Evolutionary conservation across 2,797 vertebrate species (phyloP), one percentile per base, ranked within the genome.

Genomic region (Melopsittacus undulatus): DNA sequence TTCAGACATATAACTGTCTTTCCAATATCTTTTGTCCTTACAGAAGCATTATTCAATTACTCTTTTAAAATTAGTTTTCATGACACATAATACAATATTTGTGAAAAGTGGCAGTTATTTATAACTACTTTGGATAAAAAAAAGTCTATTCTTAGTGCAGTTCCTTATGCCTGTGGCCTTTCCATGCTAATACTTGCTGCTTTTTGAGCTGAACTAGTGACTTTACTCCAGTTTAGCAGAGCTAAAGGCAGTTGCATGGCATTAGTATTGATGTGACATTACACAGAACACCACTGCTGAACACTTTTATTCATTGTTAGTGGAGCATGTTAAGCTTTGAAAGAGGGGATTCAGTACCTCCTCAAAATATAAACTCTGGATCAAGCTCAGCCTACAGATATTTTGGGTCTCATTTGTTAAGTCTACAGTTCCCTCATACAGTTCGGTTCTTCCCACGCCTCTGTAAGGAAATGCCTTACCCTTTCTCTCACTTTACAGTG

Each of bases 1-100:
- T 84, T 87, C 68, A 92, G 89, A 87, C 36, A 63, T 27, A 27
- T 32, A 81, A 16, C 40, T 45, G 18, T 62, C 66, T 89, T 84
- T 94, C 80, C 76, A 63, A 51, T 76, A 89, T 83, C 42, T 92
- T 96, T 89, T 87, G 54, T 89, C 68, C 72, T 96, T 88, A 94
- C 26, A 61, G 62, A 90, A 81, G 74, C 62, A 86, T 86, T 74
- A 85, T 89, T 94, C 78, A 88, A 49, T 76, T 94, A 30, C 70
- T 93, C 70, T 82, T 96, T 94, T 86, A 77, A 87, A 87, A 95
- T 87, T 63, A 84, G 62, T 77, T 94, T 97, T 96, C 75, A 61
- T 93, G 78, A 88, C 51, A 81, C 54, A 45, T 79, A 92, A 49
- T 61, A 59, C 36, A 81, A 27, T 74, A 91, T 90, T 52, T 93